These are phyloP conservation scores for Nudaria mundana DNA, from an alignment of 2,888 invertebrate species.

Conservation along the genomic window DNA sequence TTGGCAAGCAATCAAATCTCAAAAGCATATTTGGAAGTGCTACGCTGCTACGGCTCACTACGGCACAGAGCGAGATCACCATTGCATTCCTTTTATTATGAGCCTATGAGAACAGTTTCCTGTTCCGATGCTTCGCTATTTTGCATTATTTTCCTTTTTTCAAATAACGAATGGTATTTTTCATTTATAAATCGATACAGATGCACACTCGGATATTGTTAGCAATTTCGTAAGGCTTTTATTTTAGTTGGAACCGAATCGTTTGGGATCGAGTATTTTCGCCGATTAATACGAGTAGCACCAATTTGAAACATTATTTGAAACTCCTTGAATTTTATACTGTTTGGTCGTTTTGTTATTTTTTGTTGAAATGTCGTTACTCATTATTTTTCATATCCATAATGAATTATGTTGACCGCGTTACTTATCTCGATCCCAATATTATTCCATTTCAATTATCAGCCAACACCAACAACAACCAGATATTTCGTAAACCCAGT, in stretches of 20 bases:
- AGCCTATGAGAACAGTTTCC: constrained; percentile 69
- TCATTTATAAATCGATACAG: constrained; percentile 58
- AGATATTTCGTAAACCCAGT: constrained; percentile 12
- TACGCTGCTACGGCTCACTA: constrained; percentile 45
- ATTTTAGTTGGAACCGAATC: constrained; percentile 16
- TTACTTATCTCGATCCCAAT: too few species aligned
- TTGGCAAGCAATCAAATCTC: constrained; percentile 61
- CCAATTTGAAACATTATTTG: too few species aligned
- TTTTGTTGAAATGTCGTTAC: too few species aligned
- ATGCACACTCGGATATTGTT: constrained; percentile 38
- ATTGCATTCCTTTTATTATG: constrained; percentile 70
- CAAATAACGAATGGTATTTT: constrained; percentile 73
- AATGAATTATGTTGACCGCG: too few species aligned
- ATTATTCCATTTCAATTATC: too few species aligned
- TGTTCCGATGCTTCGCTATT: constrained; percentile 60
- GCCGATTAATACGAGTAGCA: background rate
- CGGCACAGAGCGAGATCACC: constrained; percentile 67
- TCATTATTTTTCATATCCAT: too few species aligned
- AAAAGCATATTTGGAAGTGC: constrained; percentile 44
- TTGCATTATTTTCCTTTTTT: constrained; percentile 72
- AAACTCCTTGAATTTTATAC: too few species aligned
- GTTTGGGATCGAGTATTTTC: background rate
- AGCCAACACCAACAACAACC: constrained; percentile 18
- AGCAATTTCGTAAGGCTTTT: constrained; percentile 21
- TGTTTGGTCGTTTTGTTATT: too few species aligned